A percentile compares a stretch with the other conserved stretches of the same genome.
phyloP scores from a whole-genome alignment of 53 echinoderm and acorn worm genomes.

The Patiria pectinifera region DNA sequence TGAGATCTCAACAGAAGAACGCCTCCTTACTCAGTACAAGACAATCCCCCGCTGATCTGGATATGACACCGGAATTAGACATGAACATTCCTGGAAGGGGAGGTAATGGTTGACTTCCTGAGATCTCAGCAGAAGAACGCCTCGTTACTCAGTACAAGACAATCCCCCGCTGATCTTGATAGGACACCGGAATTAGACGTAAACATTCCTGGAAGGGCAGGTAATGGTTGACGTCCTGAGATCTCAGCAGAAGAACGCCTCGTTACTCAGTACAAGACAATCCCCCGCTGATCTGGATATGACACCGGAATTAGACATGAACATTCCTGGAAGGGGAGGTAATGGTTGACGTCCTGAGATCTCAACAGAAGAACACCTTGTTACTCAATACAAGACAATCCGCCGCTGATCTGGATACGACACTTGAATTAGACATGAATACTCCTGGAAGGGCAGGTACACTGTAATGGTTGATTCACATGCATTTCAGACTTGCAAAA shows the following conservation, averaged over 20 bases:
- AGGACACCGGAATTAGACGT: slow-evolving; percentile 32
- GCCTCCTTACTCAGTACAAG: not conserved
- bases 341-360: not conserved
- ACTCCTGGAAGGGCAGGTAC: not conserved
- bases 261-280: not conserved
- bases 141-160: not conserved
- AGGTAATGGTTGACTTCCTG: not conserved
- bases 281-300: slow-evolving; percentile 20
- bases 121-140: slow-evolving; percentile 47
- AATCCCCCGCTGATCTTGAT: slow-evolving; percentile 22
- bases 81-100: slow-evolving; percentile 11
- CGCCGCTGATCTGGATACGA: slow-evolving; percentile 31
- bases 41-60: slow-evolving; percentile 17
- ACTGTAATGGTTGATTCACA: slow-evolving; percentile 39
- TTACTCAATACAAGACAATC: not conserved
- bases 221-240: slow-evolving; percentile 6
- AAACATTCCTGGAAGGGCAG: slow-evolving; percentile 5
- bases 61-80: slow-evolving; percentile 48
- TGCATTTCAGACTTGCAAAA: no score
- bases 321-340: not conserved
- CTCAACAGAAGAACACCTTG: slow-evolving; percentile 38
- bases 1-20: slow-evolving; percentile 47
- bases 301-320: slow-evolving; percentile 35
- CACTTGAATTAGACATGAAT: slow-evolving; percentile 29
- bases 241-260: slow-evolving; percentile 40